Evolutionary conservation across 92 coral and sea anemone genomes (phyloP).

Genomic region (Parazoanthus darwini): DNA sequence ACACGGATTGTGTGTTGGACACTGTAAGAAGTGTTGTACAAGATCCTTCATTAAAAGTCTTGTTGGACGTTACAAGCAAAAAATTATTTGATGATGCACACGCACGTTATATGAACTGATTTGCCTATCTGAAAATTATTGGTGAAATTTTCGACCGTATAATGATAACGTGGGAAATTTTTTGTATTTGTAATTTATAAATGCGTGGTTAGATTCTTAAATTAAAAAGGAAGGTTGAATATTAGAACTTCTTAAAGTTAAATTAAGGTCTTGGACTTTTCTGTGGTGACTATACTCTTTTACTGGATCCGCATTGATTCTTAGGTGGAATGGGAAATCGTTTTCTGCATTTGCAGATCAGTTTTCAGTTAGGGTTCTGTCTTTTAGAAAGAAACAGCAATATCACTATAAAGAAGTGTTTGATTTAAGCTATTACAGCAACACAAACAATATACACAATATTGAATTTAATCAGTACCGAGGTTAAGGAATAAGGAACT

Average conservation of each 20-base stretch:
- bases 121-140: not conserved
- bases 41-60: too few relatives aligned
- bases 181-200: not conserved
- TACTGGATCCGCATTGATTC: not conserved
- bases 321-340: not conserved
- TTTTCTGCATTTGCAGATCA: not conserved
- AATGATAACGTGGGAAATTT: not conserved
- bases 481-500: not conserved
- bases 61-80: not conserved
- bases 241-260: too few relatives aligned
- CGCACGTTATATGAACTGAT: too few relatives aligned
- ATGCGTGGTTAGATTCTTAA: too few relatives aligned
- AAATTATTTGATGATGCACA: too few relatives aligned
- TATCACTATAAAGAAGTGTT: not conserved
- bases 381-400: not conserved
- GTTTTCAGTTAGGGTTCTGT: not conserved
- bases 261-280: too few relatives aligned
- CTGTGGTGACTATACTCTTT: too few relatives aligned
- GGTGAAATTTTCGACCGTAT: not conserved
- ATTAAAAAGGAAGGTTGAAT: too few relatives aligned
- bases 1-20: not conserved
- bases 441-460: not conserved
- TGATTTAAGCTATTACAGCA: not conserved
- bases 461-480: not conserved
- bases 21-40: too few relatives aligned